Evolutionary conservation across 2,797 vertebrate genomes (phyloP), one percentile per base, ranked within the genome.

Genomic region (Macrochelys suwanniensis): DNA sequence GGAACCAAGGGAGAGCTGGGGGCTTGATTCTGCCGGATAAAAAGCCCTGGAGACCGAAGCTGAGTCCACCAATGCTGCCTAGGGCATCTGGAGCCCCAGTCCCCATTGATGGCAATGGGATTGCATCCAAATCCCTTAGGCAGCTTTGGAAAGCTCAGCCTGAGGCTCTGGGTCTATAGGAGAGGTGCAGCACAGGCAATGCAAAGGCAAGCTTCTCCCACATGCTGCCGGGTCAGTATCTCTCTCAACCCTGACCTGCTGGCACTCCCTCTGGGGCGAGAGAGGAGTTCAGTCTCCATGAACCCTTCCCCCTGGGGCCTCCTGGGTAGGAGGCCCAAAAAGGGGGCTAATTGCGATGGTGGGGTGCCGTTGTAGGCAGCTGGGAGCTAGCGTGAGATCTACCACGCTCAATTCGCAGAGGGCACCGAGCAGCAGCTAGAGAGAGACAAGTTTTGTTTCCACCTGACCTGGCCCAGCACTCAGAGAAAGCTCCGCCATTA

Each of bases 1-100:
- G 13, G 2, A 0, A 0, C 5, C 2, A 26, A 37, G 6, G 10
- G 6, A 11, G 0, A 3, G 28, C 31, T 0, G 1, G 1, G 50
- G 7, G 10, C 54, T 53, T 19, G 68, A 1, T 3, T 11, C 0
- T 11, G 2, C 0, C 0, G 57, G 80, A 33, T 33, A 50, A 6
- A 85, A 45, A 68, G 3, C 2, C 42, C 71, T 81, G 19, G 1
- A 1, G 26, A 85, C 6, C 1, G 13, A 2, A 11, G 23, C 12
- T 5, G 5, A 47, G 50, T 59, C 45, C 47, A 5, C 6, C 2
- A 0, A 45, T 21, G 68, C 5, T 45, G 42, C 53, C 74, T 37
- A 77, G 71, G 50, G 37, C 47, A 4, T 82, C 59, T 68, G 59
- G 45, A 11, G n/a, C 23, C 26, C 42, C 15, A 49, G 7, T 31